Evolutionary conservation across 2,113 vertebrate species (phyloP).

Genomic region (Malurus alboscapulatus): DNA sequence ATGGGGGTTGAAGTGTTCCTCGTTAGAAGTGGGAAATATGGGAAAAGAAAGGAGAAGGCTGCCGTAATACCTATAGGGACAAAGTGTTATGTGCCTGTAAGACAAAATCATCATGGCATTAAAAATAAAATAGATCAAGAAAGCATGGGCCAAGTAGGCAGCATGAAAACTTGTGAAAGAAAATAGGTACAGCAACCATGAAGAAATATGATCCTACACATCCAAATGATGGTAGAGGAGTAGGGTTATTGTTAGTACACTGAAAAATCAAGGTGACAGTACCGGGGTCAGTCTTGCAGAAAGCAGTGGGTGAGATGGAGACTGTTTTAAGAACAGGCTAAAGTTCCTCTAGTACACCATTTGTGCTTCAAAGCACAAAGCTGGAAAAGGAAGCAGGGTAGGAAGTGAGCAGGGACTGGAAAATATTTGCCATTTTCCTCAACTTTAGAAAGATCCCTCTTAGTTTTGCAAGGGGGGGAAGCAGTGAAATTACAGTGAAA

Average conservation of each 20-base stretch:
- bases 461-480: not conserved
- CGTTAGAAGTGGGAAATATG: not conserved
- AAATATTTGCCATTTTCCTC: not conserved
- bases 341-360: not conserved
- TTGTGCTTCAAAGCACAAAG: not conserved
- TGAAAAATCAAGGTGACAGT: not conserved
- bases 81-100: not conserved
- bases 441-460: not conserved
- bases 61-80: not conserved
- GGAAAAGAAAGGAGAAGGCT: not conserved
- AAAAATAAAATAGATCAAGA: not conserved
- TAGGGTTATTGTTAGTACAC: not conserved
- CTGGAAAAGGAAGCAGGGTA: not conserved
- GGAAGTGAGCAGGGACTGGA: not conserved
- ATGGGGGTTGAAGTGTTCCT: not conserved
- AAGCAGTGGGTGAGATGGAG: not conserved
- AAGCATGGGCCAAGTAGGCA: not conserved
- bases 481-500: not conserved
- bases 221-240: not conserved
- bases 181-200: not conserved
- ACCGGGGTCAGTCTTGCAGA: not conserved
- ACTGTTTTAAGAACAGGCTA: not conserved
- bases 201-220: not conserved
- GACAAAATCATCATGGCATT: accelerated
- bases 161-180: not conserved